Evolutionary conservation across 2,113 vertebrate genomes (phyloP).

Genomic region (Ptilonorhynchus violaceus): DNA sequence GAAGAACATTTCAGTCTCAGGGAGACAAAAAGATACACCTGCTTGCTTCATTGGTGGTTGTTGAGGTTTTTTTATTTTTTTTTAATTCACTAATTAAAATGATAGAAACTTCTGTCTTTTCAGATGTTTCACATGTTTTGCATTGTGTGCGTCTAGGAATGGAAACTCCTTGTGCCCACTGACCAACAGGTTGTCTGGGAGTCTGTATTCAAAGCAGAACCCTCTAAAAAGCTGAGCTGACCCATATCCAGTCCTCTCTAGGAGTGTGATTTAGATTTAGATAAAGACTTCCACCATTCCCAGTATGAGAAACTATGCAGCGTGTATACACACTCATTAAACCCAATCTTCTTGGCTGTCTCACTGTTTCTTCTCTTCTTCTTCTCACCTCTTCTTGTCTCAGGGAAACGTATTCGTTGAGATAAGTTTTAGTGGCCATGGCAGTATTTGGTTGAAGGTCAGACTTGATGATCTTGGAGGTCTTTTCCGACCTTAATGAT

Average conservation of each 20-base stretch:
- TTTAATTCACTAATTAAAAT: background rate
- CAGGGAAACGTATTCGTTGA: background rate
- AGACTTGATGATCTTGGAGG: background rate
- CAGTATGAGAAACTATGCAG: background rate
- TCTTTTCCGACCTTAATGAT: background rate
- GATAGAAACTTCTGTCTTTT: background rate
- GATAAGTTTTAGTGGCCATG: background rate
- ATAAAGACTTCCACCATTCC: background rate
- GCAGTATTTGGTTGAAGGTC: background rate
- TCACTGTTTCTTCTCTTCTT: background rate
- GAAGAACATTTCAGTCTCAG: background rate
- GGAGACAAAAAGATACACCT: background rate
- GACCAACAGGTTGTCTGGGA: background rate
- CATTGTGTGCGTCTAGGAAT: background rate
- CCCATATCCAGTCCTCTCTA: background rate
- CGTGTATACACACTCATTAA: background rate
- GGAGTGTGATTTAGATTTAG: background rate
- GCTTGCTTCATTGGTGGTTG: background rate
- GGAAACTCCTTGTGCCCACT: accelerated
- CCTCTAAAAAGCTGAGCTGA: background rate
- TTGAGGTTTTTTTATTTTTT: accelerated
- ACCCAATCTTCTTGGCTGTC: background rate
- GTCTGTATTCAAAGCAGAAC: background rate
- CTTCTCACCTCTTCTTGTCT: background rate
- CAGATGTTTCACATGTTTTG: background rate